A percentile compares a stretch with the other conserved stretches of the same genome.
phyloP scores from a whole-genome alignment of 1,140 invertebrate genomes.

The Gonatopus flavifemur region DNA sequence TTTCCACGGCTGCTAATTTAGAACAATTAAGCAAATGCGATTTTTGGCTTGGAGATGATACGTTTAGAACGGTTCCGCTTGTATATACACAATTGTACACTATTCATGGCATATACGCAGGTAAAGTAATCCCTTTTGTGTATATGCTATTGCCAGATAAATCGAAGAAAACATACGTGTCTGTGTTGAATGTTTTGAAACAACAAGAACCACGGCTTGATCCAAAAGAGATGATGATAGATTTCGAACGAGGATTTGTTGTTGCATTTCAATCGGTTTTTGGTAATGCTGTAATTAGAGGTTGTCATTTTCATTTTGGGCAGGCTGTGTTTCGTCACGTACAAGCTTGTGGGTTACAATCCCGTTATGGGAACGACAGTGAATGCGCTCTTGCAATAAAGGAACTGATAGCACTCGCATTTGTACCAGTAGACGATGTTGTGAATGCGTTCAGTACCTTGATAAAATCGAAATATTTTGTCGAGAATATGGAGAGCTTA shows the following conservation, averaged over 20 bases:
- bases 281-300: background rate
- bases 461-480: background rate
- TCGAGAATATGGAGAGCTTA: background rate
- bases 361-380: too few relatives aligned
- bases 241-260: slow-evolving; percentile 11
- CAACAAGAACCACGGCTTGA: background rate
- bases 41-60: slow-evolving; percentile 14
- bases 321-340: slow-evolving; percentile 7
- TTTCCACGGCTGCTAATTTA: background rate
- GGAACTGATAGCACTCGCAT: background rate
- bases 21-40: slow-evolving; percentile 1
- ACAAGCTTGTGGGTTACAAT: too few relatives aligned
- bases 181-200: slow-evolving; percentile 3
- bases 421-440: background rate
- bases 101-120: slow-evolving; percentile 9
- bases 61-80: slow-evolving; percentile 6
- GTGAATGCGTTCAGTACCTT: background rate
- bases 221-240: slow-evolving; percentile 3
- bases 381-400: too few relatives aligned
- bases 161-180: background rate
- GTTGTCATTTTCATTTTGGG: slow-evolving; percentile 13
- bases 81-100: slow-evolving; percentile 15
- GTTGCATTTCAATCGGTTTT: slow-evolving; percentile 10
- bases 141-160: slow-evolving; percentile 16
- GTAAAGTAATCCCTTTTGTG: slow-evolving; percentile 11